phyloP scores from a whole-genome alignment of 2,113 vertebrate species.

The Malurus melanocephalus region DNA sequence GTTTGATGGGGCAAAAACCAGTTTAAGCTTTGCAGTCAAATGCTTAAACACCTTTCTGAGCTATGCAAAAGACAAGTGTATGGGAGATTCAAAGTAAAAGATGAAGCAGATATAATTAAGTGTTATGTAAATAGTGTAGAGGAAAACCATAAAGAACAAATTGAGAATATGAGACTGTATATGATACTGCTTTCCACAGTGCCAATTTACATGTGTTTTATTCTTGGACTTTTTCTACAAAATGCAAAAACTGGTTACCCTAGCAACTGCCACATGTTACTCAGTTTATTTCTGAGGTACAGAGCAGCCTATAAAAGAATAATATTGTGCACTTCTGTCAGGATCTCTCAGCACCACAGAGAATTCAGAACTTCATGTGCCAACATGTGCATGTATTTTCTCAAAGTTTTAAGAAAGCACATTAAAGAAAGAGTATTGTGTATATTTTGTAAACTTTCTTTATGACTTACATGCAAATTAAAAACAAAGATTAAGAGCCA shows the following conservation, averaged over 20 bases:
- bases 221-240: slow-evolving; percentile 57
- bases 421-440: neutral
- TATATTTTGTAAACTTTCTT: neutral
- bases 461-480: neutral
- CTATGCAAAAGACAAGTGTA: neutral
- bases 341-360: neutral
- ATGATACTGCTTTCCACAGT: slow-evolving; percentile 24
- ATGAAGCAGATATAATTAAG: neutral
- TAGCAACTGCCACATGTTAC: slow-evolving; percentile 64
- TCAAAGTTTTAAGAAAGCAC: neutral
- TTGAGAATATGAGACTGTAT: slow-evolving; percentile 4
- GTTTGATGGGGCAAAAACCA: neutral
- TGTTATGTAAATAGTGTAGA: slow-evolving; percentile 11
- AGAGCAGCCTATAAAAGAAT: slow-evolving; percentile 30
- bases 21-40: neutral
- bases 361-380: neutral
- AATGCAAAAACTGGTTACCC: slow-evolving; percentile 70
- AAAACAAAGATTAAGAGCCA: neutral
- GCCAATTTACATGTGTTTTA: slow-evolving; percentile 58
- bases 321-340: slow-evolving; percentile 8
- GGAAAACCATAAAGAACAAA: neutral
- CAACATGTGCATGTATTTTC: neutral
- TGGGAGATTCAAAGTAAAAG: neutral
- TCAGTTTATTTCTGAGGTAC: slow-evolving; percentile 37
- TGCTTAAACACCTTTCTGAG: neutral